phyloP scores from a whole-genome alignment of 1,140 invertebrate genomes.

The Heterodera carotae region DNA sequence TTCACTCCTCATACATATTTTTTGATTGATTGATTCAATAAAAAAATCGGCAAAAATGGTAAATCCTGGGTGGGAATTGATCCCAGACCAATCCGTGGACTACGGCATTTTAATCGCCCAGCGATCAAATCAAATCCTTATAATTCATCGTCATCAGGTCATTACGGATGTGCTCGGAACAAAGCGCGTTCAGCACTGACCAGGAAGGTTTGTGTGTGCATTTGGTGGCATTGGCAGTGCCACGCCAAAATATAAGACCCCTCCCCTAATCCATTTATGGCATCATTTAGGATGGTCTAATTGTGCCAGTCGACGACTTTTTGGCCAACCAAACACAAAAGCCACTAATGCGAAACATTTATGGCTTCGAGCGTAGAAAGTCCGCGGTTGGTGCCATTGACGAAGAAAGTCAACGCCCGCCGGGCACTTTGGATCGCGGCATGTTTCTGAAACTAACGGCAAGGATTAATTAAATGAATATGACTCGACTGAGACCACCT shows the following conservation, averaged over 20 bases:
- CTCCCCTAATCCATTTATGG: too few relatives aligned
- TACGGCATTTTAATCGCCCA: too few relatives aligned
- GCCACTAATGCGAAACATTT: constrained; percentile 49
- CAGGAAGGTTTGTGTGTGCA: constrained; percentile 32
- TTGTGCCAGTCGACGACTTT: constrained; percentile 53
- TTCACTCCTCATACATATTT: too few relatives aligned
- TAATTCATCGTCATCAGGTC: too few relatives aligned
- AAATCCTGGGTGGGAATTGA: too few relatives aligned
- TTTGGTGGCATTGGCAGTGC: not conserved
- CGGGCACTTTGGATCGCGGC: constrained; percentile 14
- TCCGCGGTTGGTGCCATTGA: constrained; percentile 14
- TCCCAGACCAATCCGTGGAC: too few relatives aligned
- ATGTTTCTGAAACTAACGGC: constrained; percentile 46
- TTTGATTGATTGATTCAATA: too few relatives aligned
- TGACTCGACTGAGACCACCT: constrained; percentile 7
- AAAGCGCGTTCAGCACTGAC: constrained; percentile 51
- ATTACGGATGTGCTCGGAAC: constrained; percentile 56
- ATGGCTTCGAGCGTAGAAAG: constrained; percentile 50
- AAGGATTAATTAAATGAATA: constrained; percentile 16
- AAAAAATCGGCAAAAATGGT: too few relatives aligned
- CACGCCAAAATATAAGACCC: too few relatives aligned
- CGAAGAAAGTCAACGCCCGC: constrained; percentile 22
- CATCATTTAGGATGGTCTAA: constrained; percentile 45
- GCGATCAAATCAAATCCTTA: too few relatives aligned
- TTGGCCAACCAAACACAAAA: constrained; percentile 31